A percentile compares a stretch with the other conserved stretches of the same genome.
Conservation (phyloP, 2,797 vertebrate genomes). For the Dipus sagitta region DNA sequence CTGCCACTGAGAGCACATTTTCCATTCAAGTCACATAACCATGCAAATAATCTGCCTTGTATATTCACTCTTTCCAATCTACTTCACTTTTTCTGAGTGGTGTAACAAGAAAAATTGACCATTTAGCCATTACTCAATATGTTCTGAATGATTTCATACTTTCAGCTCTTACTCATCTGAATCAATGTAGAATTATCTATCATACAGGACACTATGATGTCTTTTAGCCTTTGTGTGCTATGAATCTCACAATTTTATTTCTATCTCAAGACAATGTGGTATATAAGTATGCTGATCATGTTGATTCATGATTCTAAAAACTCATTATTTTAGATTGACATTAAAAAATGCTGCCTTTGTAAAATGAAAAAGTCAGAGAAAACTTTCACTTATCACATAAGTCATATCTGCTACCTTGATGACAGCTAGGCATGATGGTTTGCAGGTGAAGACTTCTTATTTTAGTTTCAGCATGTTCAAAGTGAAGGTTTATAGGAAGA, state of each 20-base stretch:
- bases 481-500: background rate
- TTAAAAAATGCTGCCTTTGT: background rate
- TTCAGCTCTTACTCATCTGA: background rate
- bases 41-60: no score
- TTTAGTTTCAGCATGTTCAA: background rate
- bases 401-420: background rate
- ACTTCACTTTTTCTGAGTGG: no score
- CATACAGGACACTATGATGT: background rate
- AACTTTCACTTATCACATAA: background rate
- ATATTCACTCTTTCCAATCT: no score
- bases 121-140: background rate
- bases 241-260: background rate
- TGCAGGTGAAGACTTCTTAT: background rate
- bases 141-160: background rate
- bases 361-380: background rate
- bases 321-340: background rate
- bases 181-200: background rate
- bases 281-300: background rate
- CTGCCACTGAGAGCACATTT: no score
- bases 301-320: background rate
- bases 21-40: no score
- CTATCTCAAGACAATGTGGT: background rate
- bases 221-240: background rate
- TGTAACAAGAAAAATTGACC: no score
- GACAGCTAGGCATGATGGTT: background rate